Percentiles rank a stretch among this genome's conserved stretches.
Evolutionary conservation across 2,797 vertebrate species (phyloP).

Genomic region (Poeciliopsis infans): DNA sequence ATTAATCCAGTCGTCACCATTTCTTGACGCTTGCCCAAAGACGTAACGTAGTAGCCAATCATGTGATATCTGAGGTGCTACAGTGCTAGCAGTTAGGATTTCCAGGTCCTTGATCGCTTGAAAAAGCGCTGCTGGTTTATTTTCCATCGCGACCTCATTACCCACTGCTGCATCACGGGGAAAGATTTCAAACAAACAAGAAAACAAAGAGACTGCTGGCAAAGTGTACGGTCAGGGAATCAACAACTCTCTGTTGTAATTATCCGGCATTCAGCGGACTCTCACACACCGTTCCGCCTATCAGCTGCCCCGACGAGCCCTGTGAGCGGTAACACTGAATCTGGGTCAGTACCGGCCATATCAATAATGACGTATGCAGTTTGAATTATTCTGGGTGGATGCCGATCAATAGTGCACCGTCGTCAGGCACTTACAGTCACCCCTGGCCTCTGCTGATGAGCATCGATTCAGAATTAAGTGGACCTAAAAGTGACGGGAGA

Average conservation of each 20-base stretch:
- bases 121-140: slow-evolving; percentile 17
- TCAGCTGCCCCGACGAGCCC: slow-evolving; percentile 26
- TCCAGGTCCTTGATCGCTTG: background rate
- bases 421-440: slow-evolving; percentile 65
- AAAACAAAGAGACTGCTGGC: slow-evolving; percentile 57
- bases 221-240: slow-evolving; percentile 52
- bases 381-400: slow-evolving; percentile 67
- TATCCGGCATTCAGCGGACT: slow-evolving; percentile 63
- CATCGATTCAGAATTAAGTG: slow-evolving; percentile 70
- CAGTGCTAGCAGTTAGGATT: background rate
- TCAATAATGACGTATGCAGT: slow-evolving; percentile 69
- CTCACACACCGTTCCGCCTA: slow-evolving; percentile 32
- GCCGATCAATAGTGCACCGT: slow-evolving; percentile 70
- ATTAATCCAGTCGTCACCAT: background rate
- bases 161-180: slow-evolving; percentile 39
- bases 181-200: slow-evolving; percentile 60
- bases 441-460: slow-evolving; percentile 66
- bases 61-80: background rate
- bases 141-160: slow-evolving; percentile 43
- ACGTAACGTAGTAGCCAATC: background rate
- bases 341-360: slow-evolving; percentile 59
- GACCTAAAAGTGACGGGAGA: slow-evolving; percentile 52
- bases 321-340: slow-evolving; percentile 51
- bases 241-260: slow-evolving; percentile 66
- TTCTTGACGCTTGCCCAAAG: background rate